Percentiles rank a stretch among this genome's conserved stretches.
Evolutionary conservation across 2,113 vertebrate genomes (phyloP).

Genomic region (Scolopax mira): DNA sequence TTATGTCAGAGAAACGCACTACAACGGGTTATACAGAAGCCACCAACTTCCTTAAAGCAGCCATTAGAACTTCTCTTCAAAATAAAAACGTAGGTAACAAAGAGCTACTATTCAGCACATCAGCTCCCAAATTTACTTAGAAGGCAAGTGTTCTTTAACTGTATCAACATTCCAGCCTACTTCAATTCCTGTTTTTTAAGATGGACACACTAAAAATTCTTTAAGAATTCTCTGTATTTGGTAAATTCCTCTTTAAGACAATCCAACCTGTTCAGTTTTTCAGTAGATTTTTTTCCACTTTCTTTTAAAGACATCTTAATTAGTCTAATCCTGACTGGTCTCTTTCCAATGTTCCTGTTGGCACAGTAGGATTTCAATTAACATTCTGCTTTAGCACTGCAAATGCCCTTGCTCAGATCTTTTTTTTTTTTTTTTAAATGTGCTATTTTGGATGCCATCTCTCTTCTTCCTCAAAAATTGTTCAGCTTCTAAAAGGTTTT

Average conservation of each 20-base stretch:
- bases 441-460: conserved; percentile 72
- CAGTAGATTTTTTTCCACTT: conserved; percentile 12
- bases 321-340: conserved; percentile 84
- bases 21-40: neutral
- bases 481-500: conserved; percentile 52
- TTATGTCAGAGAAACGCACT: neutral
- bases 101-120: neutral
- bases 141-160: neutral
- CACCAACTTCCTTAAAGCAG: neutral
- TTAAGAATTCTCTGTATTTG: neutral
- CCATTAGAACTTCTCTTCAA: neutral
- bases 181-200: neutral
- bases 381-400: conserved; percentile 73
- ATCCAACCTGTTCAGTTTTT: conserved; percentile 75
- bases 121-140: neutral
- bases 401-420: conserved; percentile 74
- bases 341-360: conserved; percentile 82
- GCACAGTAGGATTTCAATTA: conserved; percentile 85
- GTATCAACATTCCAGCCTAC: neutral
- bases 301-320: conserved; percentile 83
- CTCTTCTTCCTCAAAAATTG: conserved; percentile 63
- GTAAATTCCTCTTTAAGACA: conserved; percentile 74
- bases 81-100: neutral
- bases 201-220: conserved; percentile 9
- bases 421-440: conserved; percentile 30